Conservation (phyloP, 2,888 invertebrate genomes). For the Lithophane socia region DNA sequence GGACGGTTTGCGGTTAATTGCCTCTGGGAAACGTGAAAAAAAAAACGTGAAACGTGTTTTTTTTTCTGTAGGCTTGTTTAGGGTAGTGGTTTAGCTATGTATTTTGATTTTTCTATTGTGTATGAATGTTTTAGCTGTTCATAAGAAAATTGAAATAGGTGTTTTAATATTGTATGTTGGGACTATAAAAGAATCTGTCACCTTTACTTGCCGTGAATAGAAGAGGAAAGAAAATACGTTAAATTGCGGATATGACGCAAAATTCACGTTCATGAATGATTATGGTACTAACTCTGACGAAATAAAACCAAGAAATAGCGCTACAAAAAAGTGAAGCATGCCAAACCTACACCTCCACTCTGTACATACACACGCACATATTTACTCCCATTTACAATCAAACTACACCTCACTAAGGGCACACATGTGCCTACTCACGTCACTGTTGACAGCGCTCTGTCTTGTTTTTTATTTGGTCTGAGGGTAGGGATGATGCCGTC, state of each 20-base stretch:
- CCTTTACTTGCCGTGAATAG: neutral
- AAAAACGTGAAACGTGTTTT: slow-evolving; percentile 24
- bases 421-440: too few relatives aligned
- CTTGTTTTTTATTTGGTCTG: too few relatives aligned
- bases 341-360: too few relatives aligned
- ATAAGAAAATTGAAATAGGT: neutral
- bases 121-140: neutral
- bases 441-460: too few relatives aligned
- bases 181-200: neutral
- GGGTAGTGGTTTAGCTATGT: slow-evolving; percentile 12
- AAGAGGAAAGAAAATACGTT: too few relatives aligned
- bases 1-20: slow-evolving; percentile 61
- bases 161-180: neutral
- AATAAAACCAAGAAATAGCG: too few relatives aligned
- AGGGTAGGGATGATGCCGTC: too few relatives aligned
- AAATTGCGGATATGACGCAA: too few relatives aligned
- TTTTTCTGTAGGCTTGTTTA: slow-evolving; percentile 28
- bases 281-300: neutral
- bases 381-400: too few relatives aligned
- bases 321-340: too few relatives aligned
- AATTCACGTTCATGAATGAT: neutral
- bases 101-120: slow-evolving; percentile 14
- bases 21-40: slow-evolving; percentile 54
- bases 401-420: too few relatives aligned
- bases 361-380: too few relatives aligned